phyloP scores from a whole-genome alignment of 2,113 vertebrate genomes.

The Oreotrochilus melanogaster region DNA sequence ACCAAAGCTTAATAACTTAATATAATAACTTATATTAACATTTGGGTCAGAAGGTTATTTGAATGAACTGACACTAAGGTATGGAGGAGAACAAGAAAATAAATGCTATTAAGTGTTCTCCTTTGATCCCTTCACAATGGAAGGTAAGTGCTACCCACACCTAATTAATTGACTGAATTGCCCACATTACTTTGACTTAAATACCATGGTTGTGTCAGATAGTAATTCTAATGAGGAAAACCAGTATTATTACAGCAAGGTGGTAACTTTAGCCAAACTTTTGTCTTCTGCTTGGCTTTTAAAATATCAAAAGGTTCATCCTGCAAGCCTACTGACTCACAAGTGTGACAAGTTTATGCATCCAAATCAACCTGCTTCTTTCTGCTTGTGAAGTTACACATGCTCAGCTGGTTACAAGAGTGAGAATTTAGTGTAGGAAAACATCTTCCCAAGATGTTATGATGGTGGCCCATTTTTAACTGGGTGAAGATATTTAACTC shows the following conservation, averaged over 20 bases:
- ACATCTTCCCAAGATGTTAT: not conserved
- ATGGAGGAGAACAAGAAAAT: not conserved
- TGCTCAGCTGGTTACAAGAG: not conserved
- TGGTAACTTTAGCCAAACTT: not conserved
- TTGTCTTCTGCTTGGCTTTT: not conserved
- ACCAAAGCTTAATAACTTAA: not conserved
- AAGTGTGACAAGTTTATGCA: not conserved
- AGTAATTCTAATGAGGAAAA: not conserved
- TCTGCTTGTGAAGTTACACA: not conserved
- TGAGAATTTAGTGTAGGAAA: not conserved
- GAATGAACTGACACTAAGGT: not conserved
- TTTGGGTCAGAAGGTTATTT: not conserved
- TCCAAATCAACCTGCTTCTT: not conserved
- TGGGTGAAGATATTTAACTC: not conserved
- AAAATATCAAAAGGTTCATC: not conserved
- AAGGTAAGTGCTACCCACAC: not conserved
- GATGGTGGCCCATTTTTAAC: not conserved
- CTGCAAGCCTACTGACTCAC: not conserved
- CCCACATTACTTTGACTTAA: not conserved
- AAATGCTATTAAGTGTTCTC: slow-evolving; percentile 11
- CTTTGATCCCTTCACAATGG: not conserved
- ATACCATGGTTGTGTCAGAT: not conserved
- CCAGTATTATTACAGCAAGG: not conserved
- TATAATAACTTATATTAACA: not conserved
- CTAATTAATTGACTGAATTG: slow-evolving; percentile 28